Base-by-base conservation (phyloP, 2,797 vertebrate species). In the Chloroceryle inda region DNA sequence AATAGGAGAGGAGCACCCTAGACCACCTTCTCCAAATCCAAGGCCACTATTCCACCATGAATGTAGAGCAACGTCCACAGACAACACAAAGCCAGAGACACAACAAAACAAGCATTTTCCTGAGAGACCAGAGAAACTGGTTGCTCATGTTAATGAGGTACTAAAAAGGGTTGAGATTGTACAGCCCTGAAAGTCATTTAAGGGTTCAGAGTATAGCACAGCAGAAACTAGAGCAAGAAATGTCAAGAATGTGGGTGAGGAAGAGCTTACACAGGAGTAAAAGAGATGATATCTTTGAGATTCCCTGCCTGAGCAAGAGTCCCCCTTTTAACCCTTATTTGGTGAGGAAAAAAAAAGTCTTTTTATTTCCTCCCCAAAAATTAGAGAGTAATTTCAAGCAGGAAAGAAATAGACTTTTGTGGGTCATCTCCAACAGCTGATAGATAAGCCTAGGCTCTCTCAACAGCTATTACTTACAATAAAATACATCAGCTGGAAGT, bases 331-430 rank as follows among this genome's bases (percentile, higher is more conserved):
- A 93, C 71, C 40, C 79, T 80, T 83, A 23, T 38, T 71, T 52
- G 44, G 26, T 0, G 0, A 89, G 56, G 35, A 35, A 8, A 50
- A 63, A 18, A 4, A 5, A 7, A 1, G 0, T 9, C 2, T 64
- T 45, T 37, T 59, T 8, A 50, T 64, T 92, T 78, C 67, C 29
- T 85, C 38, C 49, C 74, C 37, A 2, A 29, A 79, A 92, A 93
- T 83, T 77, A 89, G 40, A 94, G 64, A 44, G 10, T 47, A 58
- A 94, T 76, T 90, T 91, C 37, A 88, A 56, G 47, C 24, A 89
- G 69, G 49, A 69, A 94, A 95, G 10, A 96, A 91, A 94, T 72
- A 90, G 85, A 85, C 69, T 61, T 94, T 92, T 85, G 63, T 76
- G 74, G 88, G 79, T 80, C 88, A 81, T 44, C 95, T 38, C 64